Percentiles rank a stretch among this genome's conserved stretches.
These are phyloP conservation scores for Melipona bicolor DNA, from an alignment of 2,888 invertebrate species.

Conservation along the genomic window DNA sequence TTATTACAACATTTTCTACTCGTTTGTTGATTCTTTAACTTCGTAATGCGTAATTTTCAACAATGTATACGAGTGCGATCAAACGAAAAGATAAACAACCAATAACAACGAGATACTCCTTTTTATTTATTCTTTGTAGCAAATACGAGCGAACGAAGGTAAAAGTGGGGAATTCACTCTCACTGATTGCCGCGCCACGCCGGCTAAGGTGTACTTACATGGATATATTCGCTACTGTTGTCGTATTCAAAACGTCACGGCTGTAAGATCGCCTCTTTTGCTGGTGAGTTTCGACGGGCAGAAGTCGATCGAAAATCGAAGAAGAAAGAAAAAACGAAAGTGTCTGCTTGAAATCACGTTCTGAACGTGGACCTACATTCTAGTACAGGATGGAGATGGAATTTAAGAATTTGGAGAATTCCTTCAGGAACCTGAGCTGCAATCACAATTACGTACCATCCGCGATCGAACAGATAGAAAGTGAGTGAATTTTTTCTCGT, in stretches of 20 bases:
- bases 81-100: background rate
- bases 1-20: too few species aligned
- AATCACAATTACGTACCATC: conserved; percentile 76
- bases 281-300: conserved; percentile 23
- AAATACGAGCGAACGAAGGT: conserved; percentile 42
- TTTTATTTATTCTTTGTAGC: conserved; percentile 58
- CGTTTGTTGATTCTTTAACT: too few species aligned
- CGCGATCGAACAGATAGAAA: conserved; percentile 77
- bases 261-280: conserved; percentile 46
- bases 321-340: background rate
- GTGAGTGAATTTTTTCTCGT: conserved; percentile 72
- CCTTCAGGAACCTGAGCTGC: conserved; percentile 76
- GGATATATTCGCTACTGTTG: conserved; percentile 19
- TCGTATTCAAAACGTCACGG: conserved; percentile 37
- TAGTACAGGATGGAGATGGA: conserved; percentile 21
- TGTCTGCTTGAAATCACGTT: background rate
- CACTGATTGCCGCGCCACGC: conserved; percentile 58
- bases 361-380: background rate
- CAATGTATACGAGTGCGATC: too few species aligned
- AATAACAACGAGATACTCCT: background rate
- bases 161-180: conserved; percentile 78
- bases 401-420: conserved; percentile 40
- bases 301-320: background rate
- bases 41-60: too few species aligned
- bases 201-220: too few species aligned